Percentiles rank a stretch among this genome's conserved stretches.
phyloP scores from a whole-genome alignment of 1,140 invertebrate species.

The Antheraea mylitta region DNA sequence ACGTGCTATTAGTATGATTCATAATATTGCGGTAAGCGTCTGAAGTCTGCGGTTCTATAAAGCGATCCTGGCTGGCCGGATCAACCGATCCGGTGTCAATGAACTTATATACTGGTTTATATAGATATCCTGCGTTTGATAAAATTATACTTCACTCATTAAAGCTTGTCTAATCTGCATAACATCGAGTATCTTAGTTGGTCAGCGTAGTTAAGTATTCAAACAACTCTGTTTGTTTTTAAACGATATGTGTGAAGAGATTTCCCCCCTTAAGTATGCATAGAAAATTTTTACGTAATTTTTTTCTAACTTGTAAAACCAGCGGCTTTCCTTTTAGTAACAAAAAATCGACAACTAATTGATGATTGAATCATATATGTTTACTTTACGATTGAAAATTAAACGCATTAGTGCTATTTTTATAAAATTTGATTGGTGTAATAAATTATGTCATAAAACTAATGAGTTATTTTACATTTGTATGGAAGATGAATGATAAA shows the following conservation, averaged over 20 bases:
- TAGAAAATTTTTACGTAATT: background rate
- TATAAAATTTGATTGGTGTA: no score
- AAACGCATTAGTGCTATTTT: no score
- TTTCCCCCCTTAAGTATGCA: background rate
- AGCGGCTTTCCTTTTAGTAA: no score
- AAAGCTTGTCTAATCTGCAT: background rate
- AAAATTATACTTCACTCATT: constrained; percentile 2
- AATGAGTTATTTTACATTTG: no score
- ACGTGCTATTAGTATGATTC: background rate
- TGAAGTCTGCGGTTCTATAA: constrained; percentile 13
- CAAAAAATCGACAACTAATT: no score
- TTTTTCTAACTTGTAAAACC: background rate
- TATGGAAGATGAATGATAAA: no score
- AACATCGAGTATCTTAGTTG: background rate
- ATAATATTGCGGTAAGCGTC: constrained; percentile 7
- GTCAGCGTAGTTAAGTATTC: background rate
- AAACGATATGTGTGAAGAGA: background rate
- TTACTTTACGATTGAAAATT: no score
- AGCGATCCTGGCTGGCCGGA: constrained; percentile 34
- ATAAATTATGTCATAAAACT: no score
- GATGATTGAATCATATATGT: no score
- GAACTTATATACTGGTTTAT: constrained; percentile 59
- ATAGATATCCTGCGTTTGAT: constrained; percentile 21
- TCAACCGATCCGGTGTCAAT: constrained; percentile 46
- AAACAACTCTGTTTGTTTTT: background rate